Percentiles rank a stretch among this genome's conserved stretches.
phyloP scores from a whole-genome alignment of 2,888 invertebrate species.

The Blomia tropicalis region DNA sequence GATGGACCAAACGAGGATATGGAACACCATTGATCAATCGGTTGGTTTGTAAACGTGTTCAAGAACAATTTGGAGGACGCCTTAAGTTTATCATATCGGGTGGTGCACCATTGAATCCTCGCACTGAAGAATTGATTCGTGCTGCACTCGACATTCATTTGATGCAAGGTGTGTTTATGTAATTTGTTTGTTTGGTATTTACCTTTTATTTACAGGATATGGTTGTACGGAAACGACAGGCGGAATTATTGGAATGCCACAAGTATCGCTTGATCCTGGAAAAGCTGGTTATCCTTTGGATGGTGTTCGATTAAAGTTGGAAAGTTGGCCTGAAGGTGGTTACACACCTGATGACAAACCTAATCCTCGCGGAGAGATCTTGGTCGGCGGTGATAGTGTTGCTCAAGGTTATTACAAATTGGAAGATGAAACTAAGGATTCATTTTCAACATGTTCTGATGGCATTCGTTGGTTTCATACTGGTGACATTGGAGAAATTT shows the following conservation, averaged over 20 bases:
- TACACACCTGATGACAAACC: slow-evolving; percentile 74
- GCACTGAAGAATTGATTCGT: slow-evolving; percentile 83
- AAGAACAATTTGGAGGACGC: slow-evolving; percentile 66
- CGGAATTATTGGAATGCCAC: slow-evolving; percentile 46
- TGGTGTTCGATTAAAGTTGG: slow-evolving; percentile 57
- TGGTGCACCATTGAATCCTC: slow-evolving; percentile 84
- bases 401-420: slow-evolving; percentile 78
- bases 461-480: slow-evolving; percentile 82
- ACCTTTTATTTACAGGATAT: slow-evolving; percentile 41
- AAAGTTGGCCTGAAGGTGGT: slow-evolving; percentile 85
- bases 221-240: slow-evolving; percentile 94
- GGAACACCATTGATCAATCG: slow-evolving; percentile 31
- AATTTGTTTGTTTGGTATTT: not conserved
- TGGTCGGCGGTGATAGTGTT: slow-evolving; percentile 74
- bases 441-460: slow-evolving; percentile 46
- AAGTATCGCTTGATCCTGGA: slow-evolving; percentile 42
- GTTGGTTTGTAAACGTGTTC: slow-evolving; percentile 47
- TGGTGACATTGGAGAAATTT: slow-evolving; percentile 91
- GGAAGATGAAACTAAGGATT: slow-evolving; percentile 44
- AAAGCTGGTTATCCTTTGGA: slow-evolving; percentile 28
- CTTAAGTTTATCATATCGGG: slow-evolving; percentile 76
- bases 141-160: slow-evolving; percentile 77
- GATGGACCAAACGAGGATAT: slow-evolving; percentile 21
- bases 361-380: slow-evolving; percentile 64
- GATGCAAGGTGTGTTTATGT: slow-evolving; percentile 50